Conservation (phyloP, 2,113 vertebrate genomes). For the Clupea harengus region DNA sequence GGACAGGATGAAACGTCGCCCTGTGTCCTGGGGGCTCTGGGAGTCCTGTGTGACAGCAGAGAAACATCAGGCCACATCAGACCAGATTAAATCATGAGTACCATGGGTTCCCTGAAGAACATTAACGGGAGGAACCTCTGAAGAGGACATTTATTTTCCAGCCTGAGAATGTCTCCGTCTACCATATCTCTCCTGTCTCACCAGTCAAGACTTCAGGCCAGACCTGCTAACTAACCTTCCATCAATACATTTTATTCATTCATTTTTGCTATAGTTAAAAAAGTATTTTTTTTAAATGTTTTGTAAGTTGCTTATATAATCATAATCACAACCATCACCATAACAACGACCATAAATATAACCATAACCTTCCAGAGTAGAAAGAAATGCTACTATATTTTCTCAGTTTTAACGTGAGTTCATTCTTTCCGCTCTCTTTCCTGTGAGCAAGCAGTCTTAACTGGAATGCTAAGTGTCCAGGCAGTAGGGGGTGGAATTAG, state of each 20-base stretch:
- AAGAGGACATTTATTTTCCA: not conserved
- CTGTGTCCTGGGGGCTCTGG: constrained; percentile 73
- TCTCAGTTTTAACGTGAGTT: not conserved
- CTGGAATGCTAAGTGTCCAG: not conserved
- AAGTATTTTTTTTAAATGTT: not conserved
- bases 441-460: not conserved
- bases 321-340: not conserved
- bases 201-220: too few relatives aligned
- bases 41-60: constrained; percentile 74
- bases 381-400: not conserved
- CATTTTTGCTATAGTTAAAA: too few relatives aligned
- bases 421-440: not conserved
- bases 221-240: too few relatives aligned
- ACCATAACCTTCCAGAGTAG: not conserved
- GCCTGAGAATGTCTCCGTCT: too few relatives aligned
- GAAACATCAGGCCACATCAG: not conserved
- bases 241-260: too few relatives aligned
- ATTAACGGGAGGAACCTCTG: not conserved
- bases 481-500: not conserved
- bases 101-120: not conserved
- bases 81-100: not conserved
- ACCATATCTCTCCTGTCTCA: too few relatives aligned
- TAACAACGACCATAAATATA: not conserved
- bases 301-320: not conserved
- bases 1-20: constrained; percentile 80